Evolutionary conservation across 2,113 vertebrate species (phyloP), one percentile per base, ranked within the genome.

Genomic region (Elephantulus edwardii): DNA sequence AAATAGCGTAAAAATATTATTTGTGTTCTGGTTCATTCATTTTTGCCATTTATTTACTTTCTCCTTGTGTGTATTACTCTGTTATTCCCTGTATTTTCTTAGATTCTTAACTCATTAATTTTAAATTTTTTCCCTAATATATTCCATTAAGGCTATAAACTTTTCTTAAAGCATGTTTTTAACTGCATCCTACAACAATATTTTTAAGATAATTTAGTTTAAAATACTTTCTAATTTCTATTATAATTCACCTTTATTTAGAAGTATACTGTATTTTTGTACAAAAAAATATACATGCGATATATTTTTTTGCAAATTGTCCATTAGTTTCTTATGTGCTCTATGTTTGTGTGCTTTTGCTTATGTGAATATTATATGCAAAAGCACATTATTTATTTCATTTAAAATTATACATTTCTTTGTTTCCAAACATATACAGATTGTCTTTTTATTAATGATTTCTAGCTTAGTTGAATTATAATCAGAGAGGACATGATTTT

Each of bases 221-320:
- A 95, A 86, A 85, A 38, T 85, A 50, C 86, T 93, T 60, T 83
- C 40, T 80, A 44, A 58, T 80, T 79, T 64, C 33, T 28, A n/a
- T 66, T 66, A 50, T 83, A n/a, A n/a, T n/a, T n/a, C n/a, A 33
- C 56, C 40, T 80, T 87, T 56, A 74, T 89, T 87, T 86, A 75
- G 48, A 89, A 50, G 38, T 81, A 10, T 50, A 3, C 28, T 14
- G 14, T 17, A 62, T 62, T 33, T 62, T 62, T 62, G 14, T 30
- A 62, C 19, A 62, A 33, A 62, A n/a, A 33, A 62, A 62, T 33
- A 19, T 17, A 33, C 30, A 33, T 9, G 19, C 12, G 30, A 62
- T 62, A 62, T 3, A 3, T 62, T 62, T 33, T 33, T 54, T 54
- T 8, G 10, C n/a, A n/a, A 54, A 54, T 17, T 11, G 10, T 62